Conservation (phyloP, 2,797 vertebrate genomes). For the Paratrypauchen microcephalus region DNA sequence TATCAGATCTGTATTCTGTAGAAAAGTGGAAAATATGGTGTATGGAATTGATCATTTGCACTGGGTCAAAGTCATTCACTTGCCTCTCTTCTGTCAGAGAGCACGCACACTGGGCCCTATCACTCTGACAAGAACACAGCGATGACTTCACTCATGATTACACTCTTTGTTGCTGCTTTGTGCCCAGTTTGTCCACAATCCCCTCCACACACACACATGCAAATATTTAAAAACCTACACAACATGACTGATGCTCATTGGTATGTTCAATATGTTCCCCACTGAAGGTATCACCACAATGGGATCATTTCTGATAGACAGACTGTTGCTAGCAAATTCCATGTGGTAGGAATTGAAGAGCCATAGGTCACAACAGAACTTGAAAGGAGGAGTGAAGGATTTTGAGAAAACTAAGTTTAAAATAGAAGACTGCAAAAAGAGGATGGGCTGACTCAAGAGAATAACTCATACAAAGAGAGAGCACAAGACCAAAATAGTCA, state of each 20-base stretch:
- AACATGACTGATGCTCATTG: conserved; percentile 8
- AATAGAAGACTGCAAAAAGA: conserved; percentile 20
- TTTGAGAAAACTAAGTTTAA: conserved; percentile 38
- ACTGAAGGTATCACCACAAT: conserved; percentile 8
- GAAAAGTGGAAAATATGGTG: conserved; percentile 66
- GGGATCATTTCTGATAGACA: conserved; percentile 25
- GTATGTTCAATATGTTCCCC: conserved; percentile 28
- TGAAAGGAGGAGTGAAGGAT: conserved; percentile 40
- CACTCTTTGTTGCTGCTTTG: conserved; percentile 33
- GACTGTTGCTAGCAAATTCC: conserved; percentile 47
- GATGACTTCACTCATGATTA: conserved; percentile 42
- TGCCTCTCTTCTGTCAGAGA: conserved; percentile 14
- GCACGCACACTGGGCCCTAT: neutral
- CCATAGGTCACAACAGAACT: conserved; percentile 33
- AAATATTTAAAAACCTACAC: conserved; percentile 17
- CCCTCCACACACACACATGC: conserved; percentile 29
- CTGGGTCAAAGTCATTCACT: conserved; percentile 31
- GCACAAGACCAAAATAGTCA: conserved; percentile 47
- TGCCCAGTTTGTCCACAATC: conserved; percentile 11
- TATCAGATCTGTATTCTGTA: conserved; percentile 40
- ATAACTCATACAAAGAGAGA: conserved; percentile 51
- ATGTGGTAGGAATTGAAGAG: conserved; percentile 51
- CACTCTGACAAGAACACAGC: conserved; percentile 17
- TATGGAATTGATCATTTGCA: conserved; percentile 58
- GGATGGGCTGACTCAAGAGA: conserved; percentile 13